Base-by-base conservation (phyloP, 2,888 invertebrate species). In the Encarsia formosa region DNA sequence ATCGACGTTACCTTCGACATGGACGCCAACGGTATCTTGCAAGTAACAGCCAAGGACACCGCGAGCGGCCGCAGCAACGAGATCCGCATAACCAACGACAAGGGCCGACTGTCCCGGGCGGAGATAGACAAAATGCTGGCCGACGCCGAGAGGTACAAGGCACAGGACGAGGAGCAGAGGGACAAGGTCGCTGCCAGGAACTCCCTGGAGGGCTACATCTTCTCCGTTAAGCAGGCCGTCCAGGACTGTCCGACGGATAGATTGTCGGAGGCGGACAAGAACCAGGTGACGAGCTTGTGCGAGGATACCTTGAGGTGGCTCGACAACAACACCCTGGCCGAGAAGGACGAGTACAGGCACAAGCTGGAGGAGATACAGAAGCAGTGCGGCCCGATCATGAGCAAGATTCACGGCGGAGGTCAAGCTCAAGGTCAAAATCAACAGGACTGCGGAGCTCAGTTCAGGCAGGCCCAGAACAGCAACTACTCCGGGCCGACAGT, bases 31-130 rank as follows among this genome's bases (percentile, higher is more conserved):
- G 88, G 88, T 39, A 88, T 88, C 61, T 66, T 81, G 32, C 80
- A 81, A 63, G 77, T 81, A 3, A 76, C 78, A 3, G 79, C 78
- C 15, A 79, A 79, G 65, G 82, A 83, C 62, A 78, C 75, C 46
- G 78, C 80, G 57, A 80, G 80, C n/a, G 91, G 91, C 1, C 86
- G 85, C 59, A 82, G 81, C 54, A 86, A 84, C 71, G 85, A 85
- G 67, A 89, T 91, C 57, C 86, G 85, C 38, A 91, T 91, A 57
- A 87, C 86, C 69, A 91, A 90, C 75, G 88, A 91, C 76, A 87
- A 85, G 66, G 88, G 89, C 0, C 79, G 90, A 5, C 76, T 91
- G 41, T 87, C 87, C 16, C 87, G 89, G 68, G 84, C 84, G 8
- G 90, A 91, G 65, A 91, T 91, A 59, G 88, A 91, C 58, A 78